phyloP scores from a whole-genome alignment of 2,888 invertebrate species.

The Rosalia funebris region DNA sequence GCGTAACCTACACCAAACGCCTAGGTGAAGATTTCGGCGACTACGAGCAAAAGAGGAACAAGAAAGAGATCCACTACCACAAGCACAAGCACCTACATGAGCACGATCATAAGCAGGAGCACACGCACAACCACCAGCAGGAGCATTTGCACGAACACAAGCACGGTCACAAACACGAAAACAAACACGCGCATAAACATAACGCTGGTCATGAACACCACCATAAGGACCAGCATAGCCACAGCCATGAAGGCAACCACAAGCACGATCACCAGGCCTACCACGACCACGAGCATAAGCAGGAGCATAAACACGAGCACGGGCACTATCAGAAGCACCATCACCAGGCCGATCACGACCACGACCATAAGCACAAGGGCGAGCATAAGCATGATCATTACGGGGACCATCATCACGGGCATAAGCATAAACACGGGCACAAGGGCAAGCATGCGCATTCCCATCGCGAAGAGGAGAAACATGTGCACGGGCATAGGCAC shows the following conservation, averaged over 20 bases:
- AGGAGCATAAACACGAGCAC: conserved; percentile 39
- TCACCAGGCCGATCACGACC: conserved; percentile 38
- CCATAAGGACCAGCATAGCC: conserved; percentile 37
- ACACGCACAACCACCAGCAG: conserved; percentile 34
- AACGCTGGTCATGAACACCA: conserved; percentile 28
- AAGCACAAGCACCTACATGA: conserved; percentile 56
- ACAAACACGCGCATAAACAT: conserved; percentile 42
- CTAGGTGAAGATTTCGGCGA: not conserved
- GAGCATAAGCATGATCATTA: conserved; percentile 44
- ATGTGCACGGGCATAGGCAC: conserved; percentile 31
- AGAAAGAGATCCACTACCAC: conserved; percentile 54
- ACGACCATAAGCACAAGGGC: conserved; percentile 44
- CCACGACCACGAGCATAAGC: conserved; percentile 39
- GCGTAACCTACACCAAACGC: not conserved
- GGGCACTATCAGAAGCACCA: conserved; percentile 42
- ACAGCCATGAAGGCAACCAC: conserved; percentile 41
- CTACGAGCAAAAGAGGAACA: conserved; percentile 5
- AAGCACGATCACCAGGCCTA: conserved; percentile 37
- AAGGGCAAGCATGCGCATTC: conserved; percentile 35
- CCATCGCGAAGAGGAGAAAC: conserved; percentile 36
- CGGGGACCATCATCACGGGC: conserved; percentile 42
- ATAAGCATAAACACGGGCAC: conserved; percentile 39
- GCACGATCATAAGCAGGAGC: conserved; percentile 53
- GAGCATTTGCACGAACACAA: conserved; percentile 34
- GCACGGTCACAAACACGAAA: conserved; percentile 40